A percentile compares a stretch with the other conserved stretches of the same genome.
Conservation (phyloP, 2,888 invertebrate species). For the Perizoma affinitatum region DNA sequence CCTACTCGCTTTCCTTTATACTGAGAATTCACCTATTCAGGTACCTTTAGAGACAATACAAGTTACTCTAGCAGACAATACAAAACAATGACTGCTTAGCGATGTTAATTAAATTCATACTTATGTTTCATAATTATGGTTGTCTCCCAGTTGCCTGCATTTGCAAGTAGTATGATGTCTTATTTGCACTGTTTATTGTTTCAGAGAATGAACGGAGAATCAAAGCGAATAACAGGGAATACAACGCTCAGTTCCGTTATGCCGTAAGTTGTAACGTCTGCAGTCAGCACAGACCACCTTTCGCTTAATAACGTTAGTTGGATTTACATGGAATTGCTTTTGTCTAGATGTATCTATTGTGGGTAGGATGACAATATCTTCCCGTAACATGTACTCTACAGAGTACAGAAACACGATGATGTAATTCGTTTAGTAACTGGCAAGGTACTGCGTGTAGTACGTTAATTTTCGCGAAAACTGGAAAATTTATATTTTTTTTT, state of each 20-base stretch:
- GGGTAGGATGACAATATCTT: conserved; percentile 21
- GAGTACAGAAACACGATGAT: too few species aligned
- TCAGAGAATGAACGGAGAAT: conserved; percentile 98
- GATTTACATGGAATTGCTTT: conserved; percentile 9
- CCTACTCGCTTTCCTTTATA: neutral
- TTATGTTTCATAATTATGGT: conserved; percentile 22
- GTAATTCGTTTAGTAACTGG: too few species aligned
- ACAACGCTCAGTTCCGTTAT: conserved; percentile 98
- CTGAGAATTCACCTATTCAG: conserved; percentile 1
- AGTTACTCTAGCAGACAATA: conserved; percentile 23
- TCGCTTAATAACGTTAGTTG: conserved; percentile 6
- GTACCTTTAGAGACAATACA: conserved; percentile 18
- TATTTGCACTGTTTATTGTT: conserved; percentile 73
- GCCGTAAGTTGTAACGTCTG: conserved; percentile 90
- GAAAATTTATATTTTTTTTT: too few species aligned
- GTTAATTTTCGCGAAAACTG: too few species aligned
- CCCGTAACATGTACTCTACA: conserved; percentile 4
- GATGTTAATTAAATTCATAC: conserved; percentile 37
- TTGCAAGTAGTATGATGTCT: conserved; percentile 24
- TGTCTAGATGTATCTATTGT: conserved; percentile 6
- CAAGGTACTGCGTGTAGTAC: too few species aligned
- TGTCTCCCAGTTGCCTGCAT: conserved; percentile 22
- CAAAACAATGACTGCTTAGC: conserved; percentile 29
- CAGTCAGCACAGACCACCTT: conserved; percentile 5
- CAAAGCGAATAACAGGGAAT: conserved; percentile 97